Conservation (phyloP, 2,888 invertebrate species). For the Macrosoma leucophasiata region DNA sequence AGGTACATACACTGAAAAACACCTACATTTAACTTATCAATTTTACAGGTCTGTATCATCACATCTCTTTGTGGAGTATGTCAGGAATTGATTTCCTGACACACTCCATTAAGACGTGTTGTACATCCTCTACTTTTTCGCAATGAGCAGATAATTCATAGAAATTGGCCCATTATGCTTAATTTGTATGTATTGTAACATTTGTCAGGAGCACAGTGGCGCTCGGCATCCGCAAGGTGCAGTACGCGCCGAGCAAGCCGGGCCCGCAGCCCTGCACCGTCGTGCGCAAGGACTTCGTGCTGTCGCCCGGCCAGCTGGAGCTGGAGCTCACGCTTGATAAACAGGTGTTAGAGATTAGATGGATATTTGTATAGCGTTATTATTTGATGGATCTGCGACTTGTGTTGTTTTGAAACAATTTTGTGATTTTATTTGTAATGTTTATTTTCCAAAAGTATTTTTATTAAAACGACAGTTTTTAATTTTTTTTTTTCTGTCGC, state of each 20-base stretch:
- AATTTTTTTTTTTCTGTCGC: no score
- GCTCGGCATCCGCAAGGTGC: conserved; percentile 93
- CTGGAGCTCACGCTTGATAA: conserved; percentile 96
- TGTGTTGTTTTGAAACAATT: no score
- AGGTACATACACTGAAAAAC: not conserved
- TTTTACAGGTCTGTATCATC: no score
- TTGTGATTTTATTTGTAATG: no score
- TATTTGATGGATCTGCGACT: no score
- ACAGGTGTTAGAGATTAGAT: no score
- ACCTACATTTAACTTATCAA: no score
- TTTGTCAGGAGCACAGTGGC: conserved; percentile 89
- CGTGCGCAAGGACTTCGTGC: conserved; percentile 94
- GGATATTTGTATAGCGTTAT: no score
- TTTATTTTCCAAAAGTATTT: no score
- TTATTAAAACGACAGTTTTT: no score
- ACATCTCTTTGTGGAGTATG: not conserved
- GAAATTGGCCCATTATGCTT: not conserved
- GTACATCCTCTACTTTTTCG: not conserved
- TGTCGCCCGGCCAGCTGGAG: conserved; percentile 95
- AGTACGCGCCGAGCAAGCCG: conserved; percentile 92
- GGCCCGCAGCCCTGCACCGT: conserved; percentile 95
- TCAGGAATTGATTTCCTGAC: no score
- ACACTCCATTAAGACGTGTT: no score
- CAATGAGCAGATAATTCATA: not conserved
- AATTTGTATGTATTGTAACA: not conserved